These are phyloP conservation scores for Sminthurides bifidus DNA, from an alignment of 1,140 invertebrate genomes.

Conservation along the genomic window DNA sequence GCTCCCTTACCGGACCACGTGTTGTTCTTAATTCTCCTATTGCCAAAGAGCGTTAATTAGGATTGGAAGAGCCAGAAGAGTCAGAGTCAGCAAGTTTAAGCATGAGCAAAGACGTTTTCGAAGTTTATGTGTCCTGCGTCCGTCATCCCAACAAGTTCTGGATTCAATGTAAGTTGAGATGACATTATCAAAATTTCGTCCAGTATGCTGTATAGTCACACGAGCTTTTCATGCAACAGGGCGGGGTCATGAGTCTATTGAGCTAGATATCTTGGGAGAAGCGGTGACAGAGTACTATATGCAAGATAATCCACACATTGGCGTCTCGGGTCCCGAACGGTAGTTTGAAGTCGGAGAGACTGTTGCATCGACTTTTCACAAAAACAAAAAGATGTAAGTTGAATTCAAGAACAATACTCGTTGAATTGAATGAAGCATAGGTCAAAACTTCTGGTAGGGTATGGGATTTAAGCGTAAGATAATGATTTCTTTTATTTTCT, in stretches of 20 bases:
- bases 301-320: background rate
- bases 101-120: constrained; percentile 11
- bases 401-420: too few species aligned
- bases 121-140: constrained; percentile 27
- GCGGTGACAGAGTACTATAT: constrained; percentile 26
- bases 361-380: constrained; percentile 20
- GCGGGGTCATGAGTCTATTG: constrained; percentile 16
- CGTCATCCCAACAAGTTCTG: constrained; percentile 29
- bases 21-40: too few species aligned
- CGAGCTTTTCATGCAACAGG: too few species aligned
- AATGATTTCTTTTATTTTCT: background rate
- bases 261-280: constrained; percentile 25
- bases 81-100: background rate
- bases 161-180: constrained; percentile 18
- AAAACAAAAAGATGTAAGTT: constrained; percentile 27
- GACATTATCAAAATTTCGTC: too few species aligned
- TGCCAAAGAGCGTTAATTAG: background rate
- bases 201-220: too few species aligned
- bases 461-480: background rate
- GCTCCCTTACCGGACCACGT: background rate
- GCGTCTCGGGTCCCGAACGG: background rate
- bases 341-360: constrained; percentile 22
- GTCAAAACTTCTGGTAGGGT: background rate
- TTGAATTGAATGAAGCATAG: too few species aligned
- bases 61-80: constrained; percentile 8